These are phyloP conservation scores for Proisotoma minuta DNA, from an alignment of 2,888 invertebrate genomes.

Conservation along the genomic window DNA sequence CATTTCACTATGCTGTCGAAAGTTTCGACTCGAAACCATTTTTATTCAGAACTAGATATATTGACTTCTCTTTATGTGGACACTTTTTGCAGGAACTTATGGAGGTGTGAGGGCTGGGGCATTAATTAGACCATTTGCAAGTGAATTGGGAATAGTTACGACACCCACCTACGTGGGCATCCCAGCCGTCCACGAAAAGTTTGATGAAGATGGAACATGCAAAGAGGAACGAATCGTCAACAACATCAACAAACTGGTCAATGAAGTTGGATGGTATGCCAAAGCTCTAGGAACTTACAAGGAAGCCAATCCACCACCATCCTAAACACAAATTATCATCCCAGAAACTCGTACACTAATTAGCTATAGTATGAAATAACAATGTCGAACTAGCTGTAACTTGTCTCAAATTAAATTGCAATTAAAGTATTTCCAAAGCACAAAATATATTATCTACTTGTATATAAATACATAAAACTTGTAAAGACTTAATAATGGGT, in stretches of 20 bases:
- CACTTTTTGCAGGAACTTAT: slow-evolving; percentile 37
- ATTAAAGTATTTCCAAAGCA: no score
- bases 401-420: no score
- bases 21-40: no score
- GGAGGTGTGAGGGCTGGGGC: slow-evolving; percentile 46
- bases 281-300: slow-evolving; percentile 49
- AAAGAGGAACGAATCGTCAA: slow-evolving; percentile 27
- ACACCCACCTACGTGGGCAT: slow-evolving; percentile 32
- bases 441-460: no score
- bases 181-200: slow-evolving; percentile 25
- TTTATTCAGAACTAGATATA: no score
- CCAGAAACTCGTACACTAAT: neutral
- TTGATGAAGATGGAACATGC: slow-evolving; percentile 39
- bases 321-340: neutral
- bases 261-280: slow-evolving; percentile 52
- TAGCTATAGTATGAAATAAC: no score
- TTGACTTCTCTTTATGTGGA: no score
- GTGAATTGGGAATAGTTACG: slow-evolving; percentile 46
- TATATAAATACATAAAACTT: no score
- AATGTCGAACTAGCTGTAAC: no score
- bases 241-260: slow-evolving; percentile 47
- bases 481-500: no score
- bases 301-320: slow-evolving; percentile 24
- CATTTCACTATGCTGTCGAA: no score
- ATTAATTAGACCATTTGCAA: slow-evolving; percentile 40